Evolutionary conservation across 2,113 vertebrate species (phyloP).

Genomic region (Rhinopomastus cyanomelas): DNA sequence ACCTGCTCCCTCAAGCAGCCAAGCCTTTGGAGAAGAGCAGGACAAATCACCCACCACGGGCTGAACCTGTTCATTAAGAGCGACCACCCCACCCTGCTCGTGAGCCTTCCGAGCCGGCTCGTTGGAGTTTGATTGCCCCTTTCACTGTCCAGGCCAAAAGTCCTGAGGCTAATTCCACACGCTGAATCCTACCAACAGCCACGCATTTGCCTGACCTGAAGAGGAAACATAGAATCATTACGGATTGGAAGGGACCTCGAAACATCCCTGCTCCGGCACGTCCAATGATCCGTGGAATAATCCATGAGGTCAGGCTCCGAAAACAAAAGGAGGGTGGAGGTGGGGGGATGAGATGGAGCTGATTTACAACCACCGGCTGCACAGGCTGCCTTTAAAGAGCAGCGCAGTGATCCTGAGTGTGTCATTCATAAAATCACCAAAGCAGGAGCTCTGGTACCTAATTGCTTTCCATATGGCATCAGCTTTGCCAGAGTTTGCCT

Average conservation of each 20-base stretch:
- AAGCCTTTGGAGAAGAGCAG: neutral
- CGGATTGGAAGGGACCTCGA: no score
- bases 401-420: constrained; percentile 36
- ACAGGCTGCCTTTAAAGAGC: constrained; percentile 11
- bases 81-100: neutral
- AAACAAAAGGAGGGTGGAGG: neutral
- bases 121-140: neutral
- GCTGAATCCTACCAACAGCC: constrained; percentile 5
- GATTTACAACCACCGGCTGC: neutral
- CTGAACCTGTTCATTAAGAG: neutral
- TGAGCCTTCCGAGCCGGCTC: neutral
- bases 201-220: neutral
- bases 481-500: constrained; percentile 40
- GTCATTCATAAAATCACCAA: constrained; percentile 23
- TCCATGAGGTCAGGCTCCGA: neutral
- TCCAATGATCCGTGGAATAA: constrained; percentile 13
- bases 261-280: neutral
- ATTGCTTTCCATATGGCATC: constrained; percentile 34
- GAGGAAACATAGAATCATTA: no score
- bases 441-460: constrained; percentile 28
- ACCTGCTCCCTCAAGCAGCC: neutral
- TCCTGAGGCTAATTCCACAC: constrained; percentile 10
- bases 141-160: neutral
- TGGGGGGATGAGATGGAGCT: neutral
- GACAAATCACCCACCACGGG: neutral